Percentiles rank a stretch among this genome's conserved stretches.
phyloP scores from a whole-genome alignment of 1,140 invertebrate species.

The Tigriopus japonicus region DNA sequence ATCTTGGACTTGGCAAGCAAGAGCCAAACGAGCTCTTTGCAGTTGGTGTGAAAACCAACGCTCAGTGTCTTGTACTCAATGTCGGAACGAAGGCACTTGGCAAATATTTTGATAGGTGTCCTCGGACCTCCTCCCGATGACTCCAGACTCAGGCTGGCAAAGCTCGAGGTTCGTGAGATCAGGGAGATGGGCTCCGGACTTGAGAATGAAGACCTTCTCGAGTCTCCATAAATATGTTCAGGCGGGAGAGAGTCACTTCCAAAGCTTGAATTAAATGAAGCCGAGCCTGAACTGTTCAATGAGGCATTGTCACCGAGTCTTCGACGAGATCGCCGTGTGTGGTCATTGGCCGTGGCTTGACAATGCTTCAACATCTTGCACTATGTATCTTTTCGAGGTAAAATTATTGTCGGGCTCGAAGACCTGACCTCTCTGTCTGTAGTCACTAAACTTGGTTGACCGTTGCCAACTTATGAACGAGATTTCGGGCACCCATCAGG shows the following conservation, averaged over 20 bases:
- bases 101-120: not conserved
- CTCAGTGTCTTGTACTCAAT: conserved; percentile 83
- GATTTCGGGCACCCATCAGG: too few relatives aligned
- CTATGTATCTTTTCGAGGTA: not conserved
- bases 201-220: not conserved
- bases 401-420: too few relatives aligned
- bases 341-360: conserved; percentile 5
- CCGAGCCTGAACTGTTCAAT: not conserved
- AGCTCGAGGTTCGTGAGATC: not conserved
- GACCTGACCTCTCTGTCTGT: too few relatives aligned
- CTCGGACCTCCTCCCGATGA: not conserved
- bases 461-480: too few relatives aligned
- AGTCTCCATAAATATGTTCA: not conserved
- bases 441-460: too few relatives aligned
- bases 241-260: not conserved
- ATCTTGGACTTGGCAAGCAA: conserved; percentile 71
- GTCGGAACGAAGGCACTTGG: conserved; percentile 57
- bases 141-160: not conserved
- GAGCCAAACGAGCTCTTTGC: conserved; percentile 59
- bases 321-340: not conserved
- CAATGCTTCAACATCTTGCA: conserved; percentile 7
- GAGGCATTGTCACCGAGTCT: not conserved
- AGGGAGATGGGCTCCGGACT: conserved; percentile 4
- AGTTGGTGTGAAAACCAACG: conserved; percentile 63
- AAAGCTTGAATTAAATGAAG: not conserved